Evolutionary conservation across 2,113 vertebrate genomes (phyloP).

Genomic region (Ginglymostoma cirratum): DNA sequence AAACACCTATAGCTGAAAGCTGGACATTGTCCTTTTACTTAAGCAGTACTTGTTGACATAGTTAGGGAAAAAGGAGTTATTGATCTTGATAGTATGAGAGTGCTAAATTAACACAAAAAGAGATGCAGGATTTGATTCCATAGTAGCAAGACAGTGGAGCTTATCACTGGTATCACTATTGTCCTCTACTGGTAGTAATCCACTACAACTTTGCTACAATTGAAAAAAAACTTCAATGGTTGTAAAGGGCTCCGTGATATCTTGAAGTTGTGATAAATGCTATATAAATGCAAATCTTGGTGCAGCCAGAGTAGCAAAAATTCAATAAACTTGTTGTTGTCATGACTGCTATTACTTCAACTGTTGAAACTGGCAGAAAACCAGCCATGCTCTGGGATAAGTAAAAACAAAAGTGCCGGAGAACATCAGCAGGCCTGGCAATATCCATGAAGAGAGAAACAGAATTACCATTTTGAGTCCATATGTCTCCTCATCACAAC

Average conservation of each 20-base stretch:
- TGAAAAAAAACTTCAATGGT: neutral
- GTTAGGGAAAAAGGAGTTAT: neutral
- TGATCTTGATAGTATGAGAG: neutral
- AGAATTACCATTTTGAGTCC: too few relatives aligned
- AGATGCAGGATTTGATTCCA: neutral
- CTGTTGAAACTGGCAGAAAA: neutral
- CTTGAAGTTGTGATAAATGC: neutral
- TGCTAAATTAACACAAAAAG: neutral
- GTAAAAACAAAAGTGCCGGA: too few relatives aligned
- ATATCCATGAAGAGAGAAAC: too few relatives aligned
- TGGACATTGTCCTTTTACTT: neutral
- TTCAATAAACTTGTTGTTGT: neutral
- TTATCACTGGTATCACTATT: neutral
- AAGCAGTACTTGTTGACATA: neutral
- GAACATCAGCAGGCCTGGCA: too few relatives aligned
- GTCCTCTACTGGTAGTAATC: neutral
- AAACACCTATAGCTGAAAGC: neutral
- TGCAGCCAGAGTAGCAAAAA: neutral
- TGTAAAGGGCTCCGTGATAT: neutral
- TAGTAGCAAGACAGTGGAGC: neutral
- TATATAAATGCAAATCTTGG: neutral
- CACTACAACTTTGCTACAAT: neutral
- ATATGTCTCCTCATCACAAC: too few relatives aligned
- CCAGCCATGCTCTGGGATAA: too few relatives aligned
- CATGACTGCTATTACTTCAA: neutral